Base-by-base conservation (phyloP, 2,888 invertebrate species). In the Zygaena filipendulae region DNA sequence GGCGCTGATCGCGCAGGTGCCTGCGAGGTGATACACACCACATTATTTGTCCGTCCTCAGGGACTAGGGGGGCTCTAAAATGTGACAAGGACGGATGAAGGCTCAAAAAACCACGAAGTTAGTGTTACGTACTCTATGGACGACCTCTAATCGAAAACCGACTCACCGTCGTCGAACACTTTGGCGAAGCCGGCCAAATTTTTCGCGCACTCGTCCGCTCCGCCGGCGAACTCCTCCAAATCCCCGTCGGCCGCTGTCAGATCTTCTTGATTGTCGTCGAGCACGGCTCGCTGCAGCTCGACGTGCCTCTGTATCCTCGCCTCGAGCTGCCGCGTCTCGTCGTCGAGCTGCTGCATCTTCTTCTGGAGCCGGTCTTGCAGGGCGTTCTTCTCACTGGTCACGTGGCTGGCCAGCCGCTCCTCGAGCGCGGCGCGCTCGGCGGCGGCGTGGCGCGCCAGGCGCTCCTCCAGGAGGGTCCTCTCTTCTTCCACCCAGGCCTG, bases 101-200 rank as follows among this genome's bases (percentile, higher is more conserved):
- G n/a, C n/a, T n/a, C n/a, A n/a, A n/a, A n/a, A n/a, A n/a, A n/a
- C n/a, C n/a, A n/a, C n/a, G n/a, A n/a, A n/a, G n/a, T n/a, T n/a
- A n/a, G n/a, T n/a, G n/a, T n/a, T n/a, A n/a, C n/a, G n/a, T n/a
- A n/a, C n/a, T n/a, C n/a, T n/a, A n/a, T n/a, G n/a, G n/a, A n/a
- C n/a, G n/a, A n/a, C n/a, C n/a, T n/a, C n/a, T n/a, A n/a, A n/a
- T n/a, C n/a, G n/a, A n/a, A n/a, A n/a, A n/a, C n/a, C n/a, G n/a
- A n/a, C n/a, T 49, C 47, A 70, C 83, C 82, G 29, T 62, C 54
- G 1, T 61, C 55, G 18, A 82, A 58, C 20, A 71, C 57, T n/a
- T 62, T 52, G 4, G 44, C 50, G 39, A 66, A 81, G 10, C 51
- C 49, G 4, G 52, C 50, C 7, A 74, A 37, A 24, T 60, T 50